These are phyloP conservation scores for Dolomedes plantarius DNA, from an alignment of 2,888 invertebrate genomes.

Conservation along the genomic window DNA sequence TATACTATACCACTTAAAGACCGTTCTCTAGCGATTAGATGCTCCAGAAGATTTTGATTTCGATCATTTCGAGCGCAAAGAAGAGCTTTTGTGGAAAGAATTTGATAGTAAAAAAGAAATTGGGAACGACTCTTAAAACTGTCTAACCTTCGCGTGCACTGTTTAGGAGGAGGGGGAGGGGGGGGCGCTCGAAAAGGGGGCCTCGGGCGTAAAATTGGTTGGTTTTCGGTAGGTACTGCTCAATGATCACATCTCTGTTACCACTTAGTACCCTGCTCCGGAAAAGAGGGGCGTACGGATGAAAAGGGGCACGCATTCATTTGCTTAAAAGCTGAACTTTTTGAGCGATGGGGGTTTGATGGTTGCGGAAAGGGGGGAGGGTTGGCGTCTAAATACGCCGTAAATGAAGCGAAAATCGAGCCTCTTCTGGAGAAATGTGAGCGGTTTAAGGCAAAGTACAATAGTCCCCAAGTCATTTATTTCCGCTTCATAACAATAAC, in stretches of 20 bases:
- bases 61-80: conserved; percentile 39
- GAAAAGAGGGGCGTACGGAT: neutral
- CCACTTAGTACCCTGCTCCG: conserved; percentile 38
- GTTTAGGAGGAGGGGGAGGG: neutral
- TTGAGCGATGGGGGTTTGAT: conserved; percentile 42
- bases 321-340: conserved; percentile 60
- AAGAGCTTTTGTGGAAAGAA: conserved; percentile 46
- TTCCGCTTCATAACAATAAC: conserved; percentile 21
- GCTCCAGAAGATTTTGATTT: conserved; percentile 33
- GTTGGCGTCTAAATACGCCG: conserved; percentile 35
- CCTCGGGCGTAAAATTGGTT: conserved; percentile 64
- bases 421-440: conserved; percentile 34
- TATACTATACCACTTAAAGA: conserved; percentile 49
- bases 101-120: conserved; percentile 38
- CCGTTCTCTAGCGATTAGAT: conserved; percentile 49
- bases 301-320: conserved; percentile 35
- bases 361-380: conserved; percentile 4
- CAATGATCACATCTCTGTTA: conserved; percentile 58
- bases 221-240: conserved; percentile 56
- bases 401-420: conserved; percentile 47
- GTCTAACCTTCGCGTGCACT: conserved; percentile 23
- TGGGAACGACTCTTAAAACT: conserved; percentile 42
- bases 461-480: conserved; percentile 36
- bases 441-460: conserved; percentile 34
- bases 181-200: conserved; percentile 16